phyloP scores from a whole-genome alignment of 1,140 invertebrate species.

The Caenorhabditis inopinata region DNA sequence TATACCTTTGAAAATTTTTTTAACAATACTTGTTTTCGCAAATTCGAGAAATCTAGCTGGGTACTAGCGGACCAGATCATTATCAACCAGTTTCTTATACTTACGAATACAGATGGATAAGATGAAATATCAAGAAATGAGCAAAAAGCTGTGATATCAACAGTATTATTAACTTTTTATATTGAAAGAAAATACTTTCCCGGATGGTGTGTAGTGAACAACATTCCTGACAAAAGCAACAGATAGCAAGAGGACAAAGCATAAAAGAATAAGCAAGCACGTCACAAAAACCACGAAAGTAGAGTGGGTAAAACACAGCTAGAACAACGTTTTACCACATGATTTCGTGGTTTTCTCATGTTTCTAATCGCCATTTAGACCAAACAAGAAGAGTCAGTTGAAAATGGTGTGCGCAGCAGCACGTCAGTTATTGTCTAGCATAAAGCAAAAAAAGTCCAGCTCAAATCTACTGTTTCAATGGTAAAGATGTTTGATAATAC shows the following conservation, averaged over 20 bases:
- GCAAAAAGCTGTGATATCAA: no score
- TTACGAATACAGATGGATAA: no score
- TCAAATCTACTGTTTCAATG: not conserved
- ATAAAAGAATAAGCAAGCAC: slow-evolving; percentile 3
- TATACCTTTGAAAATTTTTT: no score
- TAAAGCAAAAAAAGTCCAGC: slow-evolving; percentile 15
- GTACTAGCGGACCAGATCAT: no score
- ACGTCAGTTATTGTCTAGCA: not conserved
- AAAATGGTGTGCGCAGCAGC: not conserved
- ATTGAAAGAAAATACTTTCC: no score
- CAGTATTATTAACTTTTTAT: no score
- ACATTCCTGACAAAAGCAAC: not conserved
- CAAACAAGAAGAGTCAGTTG: no score
- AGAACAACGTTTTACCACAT: not conserved
- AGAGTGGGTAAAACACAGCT: slow-evolving; percentile 4
- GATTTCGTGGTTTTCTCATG: not conserved
- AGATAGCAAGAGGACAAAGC: not conserved
- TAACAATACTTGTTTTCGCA: no score
- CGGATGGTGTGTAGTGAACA: not conserved
- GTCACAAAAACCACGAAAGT: not conserved
- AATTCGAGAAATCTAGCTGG: no score
- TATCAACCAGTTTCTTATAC: no score
- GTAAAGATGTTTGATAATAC: not conserved
- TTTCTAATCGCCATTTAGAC: not conserved
- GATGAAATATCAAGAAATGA: no score